Conservation (phyloP, 1,140 invertebrate species). For the Diabrotica virgifera region DNA sequence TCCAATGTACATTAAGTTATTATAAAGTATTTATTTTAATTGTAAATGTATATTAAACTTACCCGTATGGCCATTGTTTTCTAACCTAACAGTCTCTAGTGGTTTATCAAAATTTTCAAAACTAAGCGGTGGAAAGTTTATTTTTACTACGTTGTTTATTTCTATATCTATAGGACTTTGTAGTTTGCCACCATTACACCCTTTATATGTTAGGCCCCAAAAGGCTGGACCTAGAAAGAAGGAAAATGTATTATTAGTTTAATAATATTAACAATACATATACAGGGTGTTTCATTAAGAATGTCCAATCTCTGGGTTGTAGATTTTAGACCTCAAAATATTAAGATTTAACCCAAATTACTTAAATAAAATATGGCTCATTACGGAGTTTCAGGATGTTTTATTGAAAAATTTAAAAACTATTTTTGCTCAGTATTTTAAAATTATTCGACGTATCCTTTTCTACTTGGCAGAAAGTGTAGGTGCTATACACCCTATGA, state of each 20-base stretch:
- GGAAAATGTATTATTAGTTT: no score
- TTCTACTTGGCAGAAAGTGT: no score
- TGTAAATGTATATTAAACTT: slow-evolving; percentile 23
- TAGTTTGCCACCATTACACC: slow-evolving; percentile 58
- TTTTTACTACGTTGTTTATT: slow-evolving; percentile 59
- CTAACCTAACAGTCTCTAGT: slow-evolving; percentile 56
- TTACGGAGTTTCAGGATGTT: no score
- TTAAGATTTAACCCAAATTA: no score
- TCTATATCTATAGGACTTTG: slow-evolving; percentile 84
- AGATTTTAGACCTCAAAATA: no score
- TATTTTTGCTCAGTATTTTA: no score
- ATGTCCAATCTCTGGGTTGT: no score
- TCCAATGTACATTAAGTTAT: background rate
- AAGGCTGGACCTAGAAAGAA: background rate
- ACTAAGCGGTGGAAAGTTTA: slow-evolving; percentile 54
- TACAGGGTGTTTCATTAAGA: no score
- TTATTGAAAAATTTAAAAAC: no score
- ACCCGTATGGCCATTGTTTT: slow-evolving; percentile 78
- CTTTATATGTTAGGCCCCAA: slow-evolving; percentile 4
- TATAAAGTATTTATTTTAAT: background rate
- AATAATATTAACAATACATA: no score
- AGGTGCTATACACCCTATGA: no score
- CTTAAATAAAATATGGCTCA: no score
- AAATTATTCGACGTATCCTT: background rate
- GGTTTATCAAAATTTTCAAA: slow-evolving; percentile 58